These are phyloP conservation scores for Ectemnius lituratus DNA, from an alignment of 2,888 invertebrate species.

Conservation along the genomic window DNA sequence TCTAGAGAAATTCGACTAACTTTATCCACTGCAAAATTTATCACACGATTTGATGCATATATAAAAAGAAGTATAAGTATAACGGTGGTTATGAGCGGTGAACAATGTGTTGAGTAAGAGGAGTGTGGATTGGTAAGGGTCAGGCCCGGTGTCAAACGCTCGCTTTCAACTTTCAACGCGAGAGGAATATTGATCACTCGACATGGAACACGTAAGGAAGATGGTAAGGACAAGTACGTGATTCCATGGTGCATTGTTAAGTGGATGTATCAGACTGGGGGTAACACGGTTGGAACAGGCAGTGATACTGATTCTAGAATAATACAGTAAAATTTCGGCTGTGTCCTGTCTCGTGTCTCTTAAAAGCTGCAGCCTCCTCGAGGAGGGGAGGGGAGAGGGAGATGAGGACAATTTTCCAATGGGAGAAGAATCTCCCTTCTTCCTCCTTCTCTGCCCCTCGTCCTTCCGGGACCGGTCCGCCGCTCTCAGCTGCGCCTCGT, in stretches of 20 bases:
- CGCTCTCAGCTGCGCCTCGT: slow-evolving; percentile 62
- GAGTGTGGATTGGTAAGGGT: not conserved
- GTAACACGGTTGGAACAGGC: slow-evolving; percentile 22
- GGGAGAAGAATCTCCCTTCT: slow-evolving; percentile 34
- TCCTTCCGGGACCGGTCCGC: slow-evolving; percentile 53
- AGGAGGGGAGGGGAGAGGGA: slow-evolving; percentile 10
- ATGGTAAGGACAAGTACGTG: too few species aligned
- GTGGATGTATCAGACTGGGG: not conserved
- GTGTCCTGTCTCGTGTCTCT: slow-evolving; percentile 54
- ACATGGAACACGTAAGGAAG: too few species aligned
- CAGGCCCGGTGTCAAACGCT: not conserved
- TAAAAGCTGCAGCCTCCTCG: slow-evolving; percentile 50
- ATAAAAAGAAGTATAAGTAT: too few species aligned
- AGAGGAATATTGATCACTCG: not conserved
- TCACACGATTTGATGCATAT: too few species aligned
- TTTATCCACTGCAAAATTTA: too few species aligned
- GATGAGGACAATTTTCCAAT: slow-evolving; percentile 49
- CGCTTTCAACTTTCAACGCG: not conserved
- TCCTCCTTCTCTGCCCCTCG: not conserved
- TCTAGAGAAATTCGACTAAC: too few species aligned
- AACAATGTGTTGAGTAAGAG: too few species aligned
- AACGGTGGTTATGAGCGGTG: too few species aligned
- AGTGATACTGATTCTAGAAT: slow-evolving; percentile 44
- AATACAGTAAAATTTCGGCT: slow-evolving; percentile 41
- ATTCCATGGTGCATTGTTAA: slow-evolving; percentile 26